Percentiles rank a stretch among this genome's conserved stretches.
phyloP scores from a whole-genome alignment of 1,140 invertebrate genomes.

The Bombus balteatus region DNA sequence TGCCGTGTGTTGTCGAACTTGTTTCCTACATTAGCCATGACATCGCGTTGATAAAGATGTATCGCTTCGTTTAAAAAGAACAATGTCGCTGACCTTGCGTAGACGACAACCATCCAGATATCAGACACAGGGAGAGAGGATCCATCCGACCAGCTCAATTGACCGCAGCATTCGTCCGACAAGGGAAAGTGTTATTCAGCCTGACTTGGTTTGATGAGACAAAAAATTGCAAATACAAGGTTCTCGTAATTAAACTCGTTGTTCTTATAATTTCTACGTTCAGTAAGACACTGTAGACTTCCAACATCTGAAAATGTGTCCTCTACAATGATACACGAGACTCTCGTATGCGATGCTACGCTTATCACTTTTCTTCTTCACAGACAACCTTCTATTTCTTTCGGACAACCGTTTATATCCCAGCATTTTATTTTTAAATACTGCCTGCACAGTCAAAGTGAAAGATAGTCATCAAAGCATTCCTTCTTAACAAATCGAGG shows the following conservation, averaged over 20 bases:
- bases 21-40: neutral
- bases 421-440: neutral
- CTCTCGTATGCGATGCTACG: too few species aligned
- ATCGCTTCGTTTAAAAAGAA: neutral
- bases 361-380: neutral
- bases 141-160: conserved; percentile 27
- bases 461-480: neutral
- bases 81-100: conserved; percentile 4
- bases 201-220: neutral
- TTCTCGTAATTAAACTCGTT: neutral
- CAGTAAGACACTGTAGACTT: too few species aligned
- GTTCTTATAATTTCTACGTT: neutral
- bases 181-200: neutral
- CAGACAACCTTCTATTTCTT: neutral
- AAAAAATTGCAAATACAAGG: neutral
- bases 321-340: neutral
- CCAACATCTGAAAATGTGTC: neutral
- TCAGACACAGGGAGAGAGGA: conserved; percentile 8
- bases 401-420: neutral
- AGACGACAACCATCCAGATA: conserved; percentile 4
- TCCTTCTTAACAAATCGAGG: too few species aligned
- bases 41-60: conserved; percentile 16
- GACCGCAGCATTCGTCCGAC: neutral
- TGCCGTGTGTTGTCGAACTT: neutral
- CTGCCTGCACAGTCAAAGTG: too few species aligned